Evolutionary conservation across 2,113 vertebrate genomes (phyloP).

Genomic region (Sclerurus mexicanus): DNA sequence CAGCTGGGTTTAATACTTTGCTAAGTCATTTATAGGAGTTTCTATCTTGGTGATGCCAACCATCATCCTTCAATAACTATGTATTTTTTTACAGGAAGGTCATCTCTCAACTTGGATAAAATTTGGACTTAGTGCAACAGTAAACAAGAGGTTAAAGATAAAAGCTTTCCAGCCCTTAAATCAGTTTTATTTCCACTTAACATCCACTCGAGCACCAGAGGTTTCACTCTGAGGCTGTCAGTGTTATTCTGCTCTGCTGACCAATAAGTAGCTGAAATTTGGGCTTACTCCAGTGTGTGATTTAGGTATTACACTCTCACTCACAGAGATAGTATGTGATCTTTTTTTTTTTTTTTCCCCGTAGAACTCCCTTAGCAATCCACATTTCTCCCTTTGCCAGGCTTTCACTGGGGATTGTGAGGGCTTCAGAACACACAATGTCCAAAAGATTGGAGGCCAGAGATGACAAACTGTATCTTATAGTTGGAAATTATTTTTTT

Average conservation of each 20-base stretch:
- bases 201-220: neutral
- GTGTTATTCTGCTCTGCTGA: conserved; percentile 6
- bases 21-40: neutral
- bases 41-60: neutral
- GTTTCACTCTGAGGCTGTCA: neutral
- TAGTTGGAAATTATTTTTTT: neutral
- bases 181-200: neutral
- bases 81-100: neutral
- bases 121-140: neutral
- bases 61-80: neutral
- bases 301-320: neutral
- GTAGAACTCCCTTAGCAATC: neutral
- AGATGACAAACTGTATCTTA: neutral
- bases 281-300: neutral
- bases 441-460: neutral
- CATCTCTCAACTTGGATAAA: neutral
- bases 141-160: conserved; percentile 5
- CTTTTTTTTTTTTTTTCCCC: neutral
- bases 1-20: neutral
- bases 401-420: neutral
- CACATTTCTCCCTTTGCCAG: neutral
- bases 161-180: neutral
- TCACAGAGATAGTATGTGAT: neutral
- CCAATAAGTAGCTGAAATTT: conserved; percentile 2
- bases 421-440: neutral